A percentile compares a stretch with the other conserved stretches of the same genome.
These are phyloP conservation scores for Naja naja DNA, from an alignment of 2,113 vertebrate genomes.

Conservation along the genomic window DNA sequence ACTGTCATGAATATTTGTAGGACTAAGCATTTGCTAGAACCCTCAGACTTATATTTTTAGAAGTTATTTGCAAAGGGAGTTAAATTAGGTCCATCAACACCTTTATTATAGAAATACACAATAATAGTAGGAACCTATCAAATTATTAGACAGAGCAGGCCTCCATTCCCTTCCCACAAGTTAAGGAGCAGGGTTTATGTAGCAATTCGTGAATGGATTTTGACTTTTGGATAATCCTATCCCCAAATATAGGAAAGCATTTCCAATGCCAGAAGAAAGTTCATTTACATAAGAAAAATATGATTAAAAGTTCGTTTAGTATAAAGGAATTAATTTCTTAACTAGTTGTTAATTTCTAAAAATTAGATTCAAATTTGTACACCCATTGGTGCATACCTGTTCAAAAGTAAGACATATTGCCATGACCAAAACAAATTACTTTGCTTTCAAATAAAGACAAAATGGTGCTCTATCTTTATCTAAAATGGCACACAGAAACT, in stretches of 20 bases:
- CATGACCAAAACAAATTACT: background rate
- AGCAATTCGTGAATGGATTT: background rate
- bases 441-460: background rate
- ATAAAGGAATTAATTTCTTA: background rate
- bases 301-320: background rate
- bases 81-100: background rate
- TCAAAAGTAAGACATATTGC: background rate
- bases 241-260: background rate
- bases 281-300: background rate
- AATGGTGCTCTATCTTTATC: background rate
- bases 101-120: background rate
- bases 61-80: background rate
- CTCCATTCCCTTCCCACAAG: background rate
- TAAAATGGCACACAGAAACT: background rate
- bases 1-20: background rate
- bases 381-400: no score
- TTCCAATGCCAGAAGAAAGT: background rate
- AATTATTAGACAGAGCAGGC: background rate
- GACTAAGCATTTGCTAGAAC: background rate
- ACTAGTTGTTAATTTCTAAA: background rate
- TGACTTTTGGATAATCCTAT: background rate
- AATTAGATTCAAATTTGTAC: background rate
- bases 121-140: background rate
- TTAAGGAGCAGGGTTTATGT: background rate
- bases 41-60: background rate